These are phyloP conservation scores for Oscheius sp. DNA, from an alignment of 2,888 invertebrate species.

Conservation along the genomic window DNA sequence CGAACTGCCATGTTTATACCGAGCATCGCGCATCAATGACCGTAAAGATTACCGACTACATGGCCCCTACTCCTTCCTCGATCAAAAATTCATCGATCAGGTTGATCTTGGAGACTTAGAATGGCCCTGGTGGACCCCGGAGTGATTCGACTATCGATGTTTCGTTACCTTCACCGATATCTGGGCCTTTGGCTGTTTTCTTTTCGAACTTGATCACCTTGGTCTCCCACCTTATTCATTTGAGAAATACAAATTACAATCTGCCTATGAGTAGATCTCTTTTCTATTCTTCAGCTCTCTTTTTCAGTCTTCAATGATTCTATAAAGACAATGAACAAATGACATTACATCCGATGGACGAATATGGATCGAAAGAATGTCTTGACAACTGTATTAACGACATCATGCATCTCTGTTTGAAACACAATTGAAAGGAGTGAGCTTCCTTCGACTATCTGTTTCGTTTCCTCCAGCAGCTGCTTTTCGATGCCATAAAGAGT, in stretches of 20 bases:
- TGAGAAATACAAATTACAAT: neutral
- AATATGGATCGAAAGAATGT: too few relatives aligned
- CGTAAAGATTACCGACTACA: constrained; percentile 27
- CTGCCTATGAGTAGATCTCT: neutral
- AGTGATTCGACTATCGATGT: neutral
- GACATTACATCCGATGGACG: constrained; percentile 4
- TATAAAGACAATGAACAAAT: neutral
- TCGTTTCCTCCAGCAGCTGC: constrained; percentile 6
- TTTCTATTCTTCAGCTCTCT: neutral
- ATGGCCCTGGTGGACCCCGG: constrained; percentile 28
- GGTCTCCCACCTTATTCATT: constrained; percentile 4
- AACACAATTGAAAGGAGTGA: neutral
- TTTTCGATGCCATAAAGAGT: constrained; percentile 21
- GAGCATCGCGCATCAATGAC: neutral
- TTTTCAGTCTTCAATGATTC: neutral
- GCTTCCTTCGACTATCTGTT: constrained; percentile 24
- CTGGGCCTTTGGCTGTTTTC: constrained; percentile 24
- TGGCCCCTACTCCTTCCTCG: constrained; percentile 18
- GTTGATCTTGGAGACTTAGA: constrained; percentile 10
- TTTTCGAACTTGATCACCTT: constrained; percentile 25
- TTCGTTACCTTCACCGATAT: constrained; percentile 23
- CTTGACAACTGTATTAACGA: too few relatives aligned
- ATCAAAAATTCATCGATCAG: constrained; percentile 1
- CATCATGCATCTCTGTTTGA: constrained; percentile 14
- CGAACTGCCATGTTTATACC: constrained; percentile 19